These are phyloP conservation scores for Acrobasis suavella DNA, from an alignment of 2,888 invertebrate species.

Conservation along the genomic window DNA sequence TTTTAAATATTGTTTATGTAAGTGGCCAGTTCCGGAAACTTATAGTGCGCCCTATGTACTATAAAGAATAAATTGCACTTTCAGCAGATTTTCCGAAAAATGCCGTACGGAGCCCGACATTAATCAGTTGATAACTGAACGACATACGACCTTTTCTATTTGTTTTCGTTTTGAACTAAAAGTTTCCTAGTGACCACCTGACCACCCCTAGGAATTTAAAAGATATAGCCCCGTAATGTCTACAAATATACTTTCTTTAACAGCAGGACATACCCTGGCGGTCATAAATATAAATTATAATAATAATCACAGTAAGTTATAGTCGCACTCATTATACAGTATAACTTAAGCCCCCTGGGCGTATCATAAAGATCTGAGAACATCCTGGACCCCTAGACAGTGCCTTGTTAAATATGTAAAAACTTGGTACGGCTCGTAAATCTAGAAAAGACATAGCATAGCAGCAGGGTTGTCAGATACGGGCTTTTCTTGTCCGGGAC, in stretches of 20 bases:
- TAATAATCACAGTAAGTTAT: conserved; percentile 24
- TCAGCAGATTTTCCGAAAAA: too few species aligned
- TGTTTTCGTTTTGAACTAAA: too few species aligned
- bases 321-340: conserved; percentile 37
- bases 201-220: not conserved
- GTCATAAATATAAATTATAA: conserved; percentile 13
- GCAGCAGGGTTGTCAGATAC: too few species aligned
- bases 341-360: conserved; percentile 35
- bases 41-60: too few species aligned
- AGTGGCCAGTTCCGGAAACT: too few species aligned
- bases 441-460: conserved; percentile 25
- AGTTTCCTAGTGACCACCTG: too few species aligned
- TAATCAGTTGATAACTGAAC: too few species aligned
- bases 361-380: conserved; percentile 38
- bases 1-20: too few species aligned
- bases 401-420: conserved; percentile 48
- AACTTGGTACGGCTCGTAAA: conserved; percentile 33
- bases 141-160: too few species aligned
- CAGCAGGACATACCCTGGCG: conserved; percentile 1
- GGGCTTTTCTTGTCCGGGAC: too few species aligned
- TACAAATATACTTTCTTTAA: not conserved
- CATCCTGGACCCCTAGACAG: conserved; percentile 23
- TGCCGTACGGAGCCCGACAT: too few species aligned
- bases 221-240: not conserved
- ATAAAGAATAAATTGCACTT: too few species aligned